Conservation (phyloP, 1,140 invertebrate species). For the Cydia fagiglandana region DNA sequence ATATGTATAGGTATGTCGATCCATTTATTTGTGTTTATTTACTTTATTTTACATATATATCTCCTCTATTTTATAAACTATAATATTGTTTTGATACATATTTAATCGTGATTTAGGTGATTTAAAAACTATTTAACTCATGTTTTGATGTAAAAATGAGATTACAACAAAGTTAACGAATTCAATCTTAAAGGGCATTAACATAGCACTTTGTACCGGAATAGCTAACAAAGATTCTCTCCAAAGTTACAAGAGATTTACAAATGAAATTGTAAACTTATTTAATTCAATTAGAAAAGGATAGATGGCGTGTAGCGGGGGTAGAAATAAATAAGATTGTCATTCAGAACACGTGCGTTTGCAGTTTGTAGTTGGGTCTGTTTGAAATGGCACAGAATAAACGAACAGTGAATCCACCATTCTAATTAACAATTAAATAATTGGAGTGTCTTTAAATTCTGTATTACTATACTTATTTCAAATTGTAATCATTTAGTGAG, state of each 20-base stretch:
- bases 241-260: neutral
- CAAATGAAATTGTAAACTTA: constrained; percentile 23
- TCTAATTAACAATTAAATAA: neutral
- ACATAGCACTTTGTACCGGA: neutral
- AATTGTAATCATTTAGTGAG: neutral
- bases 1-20: no score
- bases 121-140: no score
- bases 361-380: constrained; percentile 37
- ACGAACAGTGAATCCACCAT: neutral
- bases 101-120: no score
- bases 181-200: neutral
- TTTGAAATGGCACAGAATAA: constrained; percentile 23
- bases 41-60: no score
- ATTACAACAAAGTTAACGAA: neutral
- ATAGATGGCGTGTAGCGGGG: constrained; percentile 18
- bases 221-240: neutral
- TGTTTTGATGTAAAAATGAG: no score
- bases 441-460: neutral
- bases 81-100: no score
- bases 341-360: constrained; percentile 37
- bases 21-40: no score
- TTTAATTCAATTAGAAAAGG: constrained; percentile 19
- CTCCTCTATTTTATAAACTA: no score
- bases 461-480: neutral
- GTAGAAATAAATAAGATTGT: constrained; percentile 27